Percentiles rank a stretch among this genome's conserved stretches.
Conservation (phyloP, 2,797 vertebrate species). For the Pachyuromys duprasi region DNA sequence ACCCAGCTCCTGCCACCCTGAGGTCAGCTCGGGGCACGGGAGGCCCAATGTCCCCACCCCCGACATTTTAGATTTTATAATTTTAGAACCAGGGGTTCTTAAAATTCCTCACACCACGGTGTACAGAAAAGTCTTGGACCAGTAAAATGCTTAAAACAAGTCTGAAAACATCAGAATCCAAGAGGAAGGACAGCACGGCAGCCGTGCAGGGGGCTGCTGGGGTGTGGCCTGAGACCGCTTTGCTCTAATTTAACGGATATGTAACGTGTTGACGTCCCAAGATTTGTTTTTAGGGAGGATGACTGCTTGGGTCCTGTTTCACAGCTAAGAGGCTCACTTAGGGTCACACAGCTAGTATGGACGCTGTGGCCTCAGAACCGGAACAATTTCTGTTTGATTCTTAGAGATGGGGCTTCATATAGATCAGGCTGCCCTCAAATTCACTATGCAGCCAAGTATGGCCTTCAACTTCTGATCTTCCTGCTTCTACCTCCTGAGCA, state of each 20-base stretch:
- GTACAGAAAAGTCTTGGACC: conserved; percentile 72
- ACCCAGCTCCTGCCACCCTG: conserved; percentile 16
- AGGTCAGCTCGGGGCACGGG: conserved; percentile 69
- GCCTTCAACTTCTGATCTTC: not conserved
- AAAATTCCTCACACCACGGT: conserved; percentile 66
- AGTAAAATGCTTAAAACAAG: conserved; percentile 69
- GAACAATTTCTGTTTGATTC: not conserved
- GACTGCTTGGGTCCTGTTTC: not conserved
- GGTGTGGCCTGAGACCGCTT: not conserved
- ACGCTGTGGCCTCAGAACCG: no score
- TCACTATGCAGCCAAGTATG: not conserved
- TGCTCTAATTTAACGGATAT: not conserved
- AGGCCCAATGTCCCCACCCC: conserved; percentile 50
- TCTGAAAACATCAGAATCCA: conserved; percentile 48
- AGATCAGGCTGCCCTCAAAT: not conserved
- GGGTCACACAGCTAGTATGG: not conserved
- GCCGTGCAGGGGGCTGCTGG: not conserved
- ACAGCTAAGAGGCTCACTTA: not conserved
- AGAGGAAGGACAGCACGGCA: not conserved
- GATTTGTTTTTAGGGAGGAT: not conserved
- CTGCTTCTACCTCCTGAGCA: not conserved
- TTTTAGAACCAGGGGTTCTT: conserved; percentile 79
- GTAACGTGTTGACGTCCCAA: not conserved
- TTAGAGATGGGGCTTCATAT: not conserved
- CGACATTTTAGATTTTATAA: conserved; percentile 68